These are phyloP conservation scores for Mormyrus lacerda DNA, from an alignment of 2,113 vertebrate genomes.

Conservation along the genomic window DNA sequence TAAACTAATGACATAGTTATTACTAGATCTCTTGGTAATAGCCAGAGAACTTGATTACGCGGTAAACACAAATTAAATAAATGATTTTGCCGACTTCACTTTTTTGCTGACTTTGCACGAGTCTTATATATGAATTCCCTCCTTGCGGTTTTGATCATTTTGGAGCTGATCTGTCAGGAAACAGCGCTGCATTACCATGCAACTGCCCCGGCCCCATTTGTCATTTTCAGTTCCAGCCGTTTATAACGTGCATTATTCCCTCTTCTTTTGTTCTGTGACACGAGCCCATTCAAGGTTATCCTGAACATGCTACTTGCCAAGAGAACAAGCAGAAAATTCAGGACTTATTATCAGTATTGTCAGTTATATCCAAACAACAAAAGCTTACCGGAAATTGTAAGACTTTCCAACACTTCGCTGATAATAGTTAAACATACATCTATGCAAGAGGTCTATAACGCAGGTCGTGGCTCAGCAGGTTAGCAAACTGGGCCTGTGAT, in stretches of 20 bases:
- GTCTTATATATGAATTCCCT: neutral
- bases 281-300: neutral
- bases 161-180: neutral
- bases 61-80: neutral
- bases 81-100: neutral
- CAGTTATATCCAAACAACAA: neutral
- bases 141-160: neutral
- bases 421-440: neutral
- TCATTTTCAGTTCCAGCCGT: neutral
- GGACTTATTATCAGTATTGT: neutral
- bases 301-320: neutral
- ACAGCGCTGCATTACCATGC: neutral
- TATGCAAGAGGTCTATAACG: neutral
- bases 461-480: no score
- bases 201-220: neutral
- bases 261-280: neutral
- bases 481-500: no score
- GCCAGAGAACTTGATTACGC: neutral
- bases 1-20: neutral
- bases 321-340: neutral
- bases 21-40: neutral
- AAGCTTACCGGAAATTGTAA: neutral
- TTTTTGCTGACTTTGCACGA: neutral
- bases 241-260: neutral
- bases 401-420: neutral